Base-by-base conservation (phyloP, 1,140 invertebrate genomes). In the Drosophila biarmipes region DNA sequence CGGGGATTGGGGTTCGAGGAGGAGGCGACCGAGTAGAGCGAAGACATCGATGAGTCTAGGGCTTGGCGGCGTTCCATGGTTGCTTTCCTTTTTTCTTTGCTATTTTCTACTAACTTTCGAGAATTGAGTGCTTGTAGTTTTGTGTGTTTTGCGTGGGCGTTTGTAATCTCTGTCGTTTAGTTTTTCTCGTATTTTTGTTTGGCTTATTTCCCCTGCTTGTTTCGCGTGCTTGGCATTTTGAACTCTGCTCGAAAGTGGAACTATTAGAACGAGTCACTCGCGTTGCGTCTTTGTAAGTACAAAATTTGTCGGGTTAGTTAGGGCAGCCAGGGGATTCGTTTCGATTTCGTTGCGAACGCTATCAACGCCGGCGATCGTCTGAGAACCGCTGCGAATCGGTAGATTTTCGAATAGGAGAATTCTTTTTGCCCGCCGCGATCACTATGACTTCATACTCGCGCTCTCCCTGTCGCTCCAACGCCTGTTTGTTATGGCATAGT, bases 41-140 rank as follows among this genome's bases (percentile, higher is more conserved):
- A 91, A 82, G 90, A 91, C 90, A 91, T 91, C 84, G 90, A 91
- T 82, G 90, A 91, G 79, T 91, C 90, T 77, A 91, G 75, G 76
- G 90, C 51, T 79, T 91, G 85, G 67, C 90, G 90, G 67, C 71
- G 85, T 72, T 90, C 85, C 85, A 90, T 90, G 58, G 64, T 63
- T 37, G 49, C 15, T 49, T 59, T 61, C 52, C 35, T 68, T 46
- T 17, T 49, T 51, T 69, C n/a, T n/a, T n/a, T n/a, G n/a, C n/a
- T 56, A 72, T 62, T 59, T 78, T 49, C 57, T 54, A 11, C 46
- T 27, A 56, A 45, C 54, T 57, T 62, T 42, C 11, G 53, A 64
- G 61, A 57, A 57, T 56, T 81, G 78, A 53, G 55, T 67, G 45
- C 54, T 59, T 84, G 64, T 85, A 58, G 48, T 55, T 80, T 68